Conservation (phyloP, 2,797 vertebrate species). For the Muscicapa comitata region DNA sequence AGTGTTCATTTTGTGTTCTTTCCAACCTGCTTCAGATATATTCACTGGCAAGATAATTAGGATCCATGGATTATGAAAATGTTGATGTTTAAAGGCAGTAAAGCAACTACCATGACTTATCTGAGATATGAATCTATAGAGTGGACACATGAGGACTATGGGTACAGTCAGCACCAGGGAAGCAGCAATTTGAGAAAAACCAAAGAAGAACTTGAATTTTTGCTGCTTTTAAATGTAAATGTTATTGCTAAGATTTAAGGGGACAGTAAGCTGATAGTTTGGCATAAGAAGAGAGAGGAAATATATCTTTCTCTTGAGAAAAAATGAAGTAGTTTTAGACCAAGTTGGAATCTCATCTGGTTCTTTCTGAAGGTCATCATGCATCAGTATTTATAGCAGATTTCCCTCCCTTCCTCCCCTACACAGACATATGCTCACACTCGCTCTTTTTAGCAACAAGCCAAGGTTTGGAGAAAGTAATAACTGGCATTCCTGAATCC, state of each 20-base stretch:
- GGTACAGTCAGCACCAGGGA: background rate
- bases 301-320: background rate
- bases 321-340: background rate
- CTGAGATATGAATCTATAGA: background rate
- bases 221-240: background rate
- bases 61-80: background rate
- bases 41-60: background rate
- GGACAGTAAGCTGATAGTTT: background rate
- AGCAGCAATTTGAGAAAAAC: background rate
- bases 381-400: background rate
- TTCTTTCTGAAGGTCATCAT: background rate
- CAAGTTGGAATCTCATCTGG: background rate
- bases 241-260: background rate
- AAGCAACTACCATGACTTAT: background rate
- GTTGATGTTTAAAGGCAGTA: background rate
- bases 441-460: background rate
- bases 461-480: background rate
- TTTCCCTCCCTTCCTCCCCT: background rate
- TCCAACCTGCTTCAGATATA: background rate
- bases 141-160: background rate
- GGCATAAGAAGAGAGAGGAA: background rate
- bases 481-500: background rate
- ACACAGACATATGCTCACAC: background rate
- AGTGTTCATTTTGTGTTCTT: background rate
- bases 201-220: background rate